Conservation (phyloP, 2,113 vertebrate genomes). For the Pseudopodoces humilis region DNA sequence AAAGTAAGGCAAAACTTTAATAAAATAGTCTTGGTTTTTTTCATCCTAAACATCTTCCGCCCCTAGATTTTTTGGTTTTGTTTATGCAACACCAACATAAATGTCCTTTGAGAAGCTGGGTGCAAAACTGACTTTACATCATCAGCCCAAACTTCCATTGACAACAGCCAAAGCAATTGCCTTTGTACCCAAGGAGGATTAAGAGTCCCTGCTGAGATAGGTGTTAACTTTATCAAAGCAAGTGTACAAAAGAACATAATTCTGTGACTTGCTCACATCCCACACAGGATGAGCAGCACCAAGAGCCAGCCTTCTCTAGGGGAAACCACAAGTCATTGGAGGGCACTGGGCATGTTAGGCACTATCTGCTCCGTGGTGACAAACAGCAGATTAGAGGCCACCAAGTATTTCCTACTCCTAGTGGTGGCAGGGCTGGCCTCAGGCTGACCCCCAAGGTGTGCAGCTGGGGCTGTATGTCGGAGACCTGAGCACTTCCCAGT, state of each 20-base stretch:
- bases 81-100: not conserved
- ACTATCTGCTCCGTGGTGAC: not conserved
- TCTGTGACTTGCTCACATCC: fast-evolving
- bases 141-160: not conserved
- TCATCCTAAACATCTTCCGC: not conserved
- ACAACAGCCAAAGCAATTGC: not conserved
- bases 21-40: not conserved
- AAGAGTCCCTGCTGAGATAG: not conserved
- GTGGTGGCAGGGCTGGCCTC: not conserved
- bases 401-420: not conserved
- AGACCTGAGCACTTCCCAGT: not conserved
- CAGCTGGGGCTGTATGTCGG: not conserved
- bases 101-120: not conserved
- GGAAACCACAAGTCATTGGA: fast-evolving
- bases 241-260: too few species aligned
- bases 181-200: not conserved
- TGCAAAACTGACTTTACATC: fast-evolving
- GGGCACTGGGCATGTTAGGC: fast-evolving
- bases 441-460: not conserved
- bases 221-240: not conserved
- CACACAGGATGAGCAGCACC: fast-evolving
- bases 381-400: not conserved
- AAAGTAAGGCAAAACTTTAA: not conserved
- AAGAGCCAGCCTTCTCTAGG: fast-evolving
- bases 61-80: not conserved